Base-by-base conservation (phyloP, 92 coral and sea anemone species). In the Parazoanthus darwini region DNA sequence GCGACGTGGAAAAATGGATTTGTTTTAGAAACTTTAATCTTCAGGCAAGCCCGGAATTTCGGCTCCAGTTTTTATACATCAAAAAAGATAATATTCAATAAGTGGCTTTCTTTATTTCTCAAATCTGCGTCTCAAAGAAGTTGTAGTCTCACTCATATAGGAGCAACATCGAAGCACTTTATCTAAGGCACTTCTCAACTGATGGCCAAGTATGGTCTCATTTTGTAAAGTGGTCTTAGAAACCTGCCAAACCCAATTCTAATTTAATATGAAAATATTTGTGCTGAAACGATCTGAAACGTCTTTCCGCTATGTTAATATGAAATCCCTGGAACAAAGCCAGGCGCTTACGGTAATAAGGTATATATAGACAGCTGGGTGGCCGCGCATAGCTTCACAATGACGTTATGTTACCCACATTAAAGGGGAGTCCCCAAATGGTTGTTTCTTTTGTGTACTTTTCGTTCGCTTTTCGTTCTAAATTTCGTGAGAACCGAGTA, bases 261-360 rank as follows among this genome's bases (percentile, higher is more conserved):
- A 23, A 36, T 63, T 65, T 18, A 22, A 66, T 65, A 66, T 65
- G 39, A 66, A 65, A 42, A 70, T 84, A 13, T 70, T 83, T 71
- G 56, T 70, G 87, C 87, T 84, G 39, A 84, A 71, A 84, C 87
- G 79, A 84, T 22, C 79, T 84, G 79, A 71, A 44, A 46, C 78
- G 43, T 18, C 48, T 70, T 84, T 48, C 77, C 79, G 87, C 67
- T 68, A 26, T 50, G 46, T 77, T 70, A 70, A 72, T 84, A 70
- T 71, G 79, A 76, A 15, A 37, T 76, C 51, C 13, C 46, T 76
- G 80, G 80, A 76, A 22, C 80, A 84, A 71, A 63, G 44, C 78
- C 59, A 42, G 87, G 5, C 25, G 22, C 48, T 70, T 15, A 8
- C 78, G 39, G 26, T 26, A 68, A 43, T 44, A 25, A 18, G n/a